Evolutionary conservation across 2,797 vertebrate species (phyloP).

Genomic region (Pempheris klunzingeri): DNA sequence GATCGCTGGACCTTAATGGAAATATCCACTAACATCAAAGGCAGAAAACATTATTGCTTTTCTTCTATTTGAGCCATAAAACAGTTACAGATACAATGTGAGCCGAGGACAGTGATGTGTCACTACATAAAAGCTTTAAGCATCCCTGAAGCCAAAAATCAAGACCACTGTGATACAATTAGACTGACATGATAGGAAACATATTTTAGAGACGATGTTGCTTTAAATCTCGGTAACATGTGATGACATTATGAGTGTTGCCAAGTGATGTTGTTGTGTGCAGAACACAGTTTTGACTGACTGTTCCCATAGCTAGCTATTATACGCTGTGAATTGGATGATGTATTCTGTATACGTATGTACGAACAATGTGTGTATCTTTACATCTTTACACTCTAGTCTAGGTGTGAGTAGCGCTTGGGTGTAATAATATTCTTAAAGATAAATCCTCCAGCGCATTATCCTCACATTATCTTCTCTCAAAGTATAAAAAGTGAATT

Average conservation of each 20-base stretch:
- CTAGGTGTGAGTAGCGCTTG: not conserved
- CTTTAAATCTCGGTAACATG: slow-evolving; percentile 51
- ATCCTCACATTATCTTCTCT: slow-evolving; percentile 18
- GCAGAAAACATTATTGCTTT: slow-evolving; percentile 57
- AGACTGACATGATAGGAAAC: slow-evolving; percentile 47
- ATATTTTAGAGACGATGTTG: slow-evolving; percentile 47
- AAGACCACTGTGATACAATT: slow-evolving; percentile 46
- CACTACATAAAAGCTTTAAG: slow-evolving; percentile 44
- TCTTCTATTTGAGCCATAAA: slow-evolving; percentile 43
- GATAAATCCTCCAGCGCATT: slow-evolving; percentile 16
- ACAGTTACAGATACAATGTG: slow-evolving; percentile 32
- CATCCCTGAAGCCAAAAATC: slow-evolving; percentile 41
- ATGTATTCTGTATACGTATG: not conserved
- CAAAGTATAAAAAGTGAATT: slow-evolving; percentile 18
- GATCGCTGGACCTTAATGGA: slow-evolving; percentile 49
- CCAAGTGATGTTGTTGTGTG: slow-evolving; percentile 27
- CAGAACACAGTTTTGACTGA: slow-evolving; percentile 6
- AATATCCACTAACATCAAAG: slow-evolving; percentile 33
- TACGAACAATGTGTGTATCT: slow-evolving; percentile 8
- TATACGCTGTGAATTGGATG: not conserved
- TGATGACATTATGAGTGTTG: slow-evolving; percentile 35
- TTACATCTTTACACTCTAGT: slow-evolving; percentile 1
- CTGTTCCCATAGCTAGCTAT: not conserved
- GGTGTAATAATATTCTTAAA: slow-evolving; percentile 11
- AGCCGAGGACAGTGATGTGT: slow-evolving; percentile 36